These are phyloP conservation scores for Alexandromys fortis DNA, from an alignment of 2,113 vertebrate species.

Conservation along the genomic window DNA sequence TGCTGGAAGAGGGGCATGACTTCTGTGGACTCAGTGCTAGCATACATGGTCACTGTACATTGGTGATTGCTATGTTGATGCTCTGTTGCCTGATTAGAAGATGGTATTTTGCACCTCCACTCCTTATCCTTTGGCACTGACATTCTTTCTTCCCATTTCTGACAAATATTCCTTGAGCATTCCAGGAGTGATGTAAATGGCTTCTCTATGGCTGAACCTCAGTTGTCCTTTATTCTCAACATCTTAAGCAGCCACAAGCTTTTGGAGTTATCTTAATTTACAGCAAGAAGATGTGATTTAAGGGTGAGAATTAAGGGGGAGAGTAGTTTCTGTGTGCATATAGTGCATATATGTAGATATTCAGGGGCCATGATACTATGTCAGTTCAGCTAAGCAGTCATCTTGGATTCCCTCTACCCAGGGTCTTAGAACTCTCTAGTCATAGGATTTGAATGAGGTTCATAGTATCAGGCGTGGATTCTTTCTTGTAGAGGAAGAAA, in stretches of 20 bases:
- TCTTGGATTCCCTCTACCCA: not conserved
- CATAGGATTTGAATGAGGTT: not conserved
- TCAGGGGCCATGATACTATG: not conserved
- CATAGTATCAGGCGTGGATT: not conserved
- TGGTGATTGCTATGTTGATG: not conserved
- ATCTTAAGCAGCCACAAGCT: not conserved
- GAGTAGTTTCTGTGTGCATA: not conserved
- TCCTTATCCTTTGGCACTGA: not conserved
- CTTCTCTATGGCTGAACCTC: not conserved
- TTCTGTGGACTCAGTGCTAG: not conserved
- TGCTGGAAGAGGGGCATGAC: not conserved
- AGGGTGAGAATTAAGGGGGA: not conserved
- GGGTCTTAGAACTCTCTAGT: not conserved
- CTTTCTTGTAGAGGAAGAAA: not conserved
- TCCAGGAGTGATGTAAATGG: too few relatives aligned
- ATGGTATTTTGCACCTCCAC: not conserved
- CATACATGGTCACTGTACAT: too few relatives aligned
- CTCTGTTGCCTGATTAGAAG: not conserved
- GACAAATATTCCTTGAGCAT: not conserved
- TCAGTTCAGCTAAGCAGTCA: not conserved
- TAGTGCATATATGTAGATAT: not conserved
- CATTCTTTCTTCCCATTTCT: not conserved
- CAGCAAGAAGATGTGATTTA: not conserved
- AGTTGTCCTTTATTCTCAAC: not conserved
- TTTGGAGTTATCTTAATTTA: not conserved